Conservation (phyloP, 2,888 invertebrate species). For the Lydus trimaculatus region DNA sequence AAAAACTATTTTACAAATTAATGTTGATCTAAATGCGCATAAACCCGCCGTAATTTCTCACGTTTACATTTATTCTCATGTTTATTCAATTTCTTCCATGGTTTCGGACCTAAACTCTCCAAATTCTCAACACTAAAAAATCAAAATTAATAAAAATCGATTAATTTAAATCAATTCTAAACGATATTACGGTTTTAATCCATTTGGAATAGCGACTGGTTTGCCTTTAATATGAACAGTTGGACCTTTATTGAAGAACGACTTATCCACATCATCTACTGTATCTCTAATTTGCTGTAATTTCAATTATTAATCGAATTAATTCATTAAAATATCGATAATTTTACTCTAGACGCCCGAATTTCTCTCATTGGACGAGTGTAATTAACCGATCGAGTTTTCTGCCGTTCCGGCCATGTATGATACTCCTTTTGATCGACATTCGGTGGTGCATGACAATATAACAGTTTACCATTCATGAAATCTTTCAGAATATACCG, state of each 20-base stretch:
- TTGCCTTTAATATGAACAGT: constrained; percentile 55
- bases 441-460: constrained; percentile 84
- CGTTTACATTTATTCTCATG: constrained; percentile 89
- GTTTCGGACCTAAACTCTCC: constrained; percentile 62
- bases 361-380: constrained; percentile 64
- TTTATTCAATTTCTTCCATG: constrained; percentile 83
- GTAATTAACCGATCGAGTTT: constrained; percentile 55
- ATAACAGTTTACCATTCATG: constrained; percentile 84
- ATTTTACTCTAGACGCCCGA: constrained; percentile 64
- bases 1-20: constrained; percentile 65
- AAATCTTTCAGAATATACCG: constrained; percentile 92
- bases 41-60: constrained; percentile 89
- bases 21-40: constrained; percentile 84
- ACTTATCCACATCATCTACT: constrained; percentile 67
- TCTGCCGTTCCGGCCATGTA: constrained; percentile 62
- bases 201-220: constrained; percentile 20
- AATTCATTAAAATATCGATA: constrained; percentile 8
- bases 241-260: constrained; percentile 64
- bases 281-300: constrained; percentile 53
- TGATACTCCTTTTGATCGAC: constrained; percentile 69
- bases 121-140: constrained; percentile 10
- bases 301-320: constrained; percentile 25
- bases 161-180: neutral
- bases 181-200: constrained; percentile 10
- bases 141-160: neutral